A percentile compares a stretch with the other conserved stretches of the same genome.
These are phyloP conservation scores for Gnatocerus cornutus DNA, from an alignment of 2,888 invertebrate genomes.

Conservation along the genomic window DNA sequence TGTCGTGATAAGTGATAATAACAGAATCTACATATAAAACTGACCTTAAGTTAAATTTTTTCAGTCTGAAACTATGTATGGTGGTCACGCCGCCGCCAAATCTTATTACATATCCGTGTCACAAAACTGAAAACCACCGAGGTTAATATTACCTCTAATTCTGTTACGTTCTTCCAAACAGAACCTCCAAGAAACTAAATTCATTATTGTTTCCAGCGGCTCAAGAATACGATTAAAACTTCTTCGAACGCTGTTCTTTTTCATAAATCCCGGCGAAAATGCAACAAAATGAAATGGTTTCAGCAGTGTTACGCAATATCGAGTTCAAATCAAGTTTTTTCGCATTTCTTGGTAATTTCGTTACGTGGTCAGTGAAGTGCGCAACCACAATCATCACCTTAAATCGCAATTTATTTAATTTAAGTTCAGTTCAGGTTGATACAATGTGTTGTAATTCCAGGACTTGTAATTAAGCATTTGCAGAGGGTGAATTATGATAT, in stretches of 20 bases:
- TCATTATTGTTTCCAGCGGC: constrained; percentile 32
- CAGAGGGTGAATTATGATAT: no score
- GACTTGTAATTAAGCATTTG: no score
- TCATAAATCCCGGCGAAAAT: background rate
- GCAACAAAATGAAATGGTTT: no score
- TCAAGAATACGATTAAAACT: constrained; percentile 29
- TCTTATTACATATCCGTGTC: background rate
- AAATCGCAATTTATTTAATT: background rate
- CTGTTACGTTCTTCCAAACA: constrained; percentile 18
- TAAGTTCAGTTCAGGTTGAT: no score
- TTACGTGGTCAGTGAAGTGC: constrained; percentile 12
- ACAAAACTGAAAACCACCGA: constrained; percentile 15
- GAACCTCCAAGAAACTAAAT: constrained; percentile 22
- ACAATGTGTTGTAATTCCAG: no score
- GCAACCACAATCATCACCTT: constrained; percentile 8
- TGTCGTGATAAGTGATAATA: no score
- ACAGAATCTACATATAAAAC: no score
- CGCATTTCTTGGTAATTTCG: background rate
- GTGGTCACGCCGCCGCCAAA: constrained; percentile 12
- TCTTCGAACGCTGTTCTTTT: constrained; percentile 7
- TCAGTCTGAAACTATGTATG: background rate
- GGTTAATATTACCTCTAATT: constrained; percentile 33
- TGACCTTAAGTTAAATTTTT: no score
- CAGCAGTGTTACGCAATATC: no score
- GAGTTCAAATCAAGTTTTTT: constrained; percentile 12